Percentiles rank a stretch among this genome's conserved stretches.
Conservation (phyloP, 2,797 vertebrate genomes). For the Girardinus metallicus region DNA sequence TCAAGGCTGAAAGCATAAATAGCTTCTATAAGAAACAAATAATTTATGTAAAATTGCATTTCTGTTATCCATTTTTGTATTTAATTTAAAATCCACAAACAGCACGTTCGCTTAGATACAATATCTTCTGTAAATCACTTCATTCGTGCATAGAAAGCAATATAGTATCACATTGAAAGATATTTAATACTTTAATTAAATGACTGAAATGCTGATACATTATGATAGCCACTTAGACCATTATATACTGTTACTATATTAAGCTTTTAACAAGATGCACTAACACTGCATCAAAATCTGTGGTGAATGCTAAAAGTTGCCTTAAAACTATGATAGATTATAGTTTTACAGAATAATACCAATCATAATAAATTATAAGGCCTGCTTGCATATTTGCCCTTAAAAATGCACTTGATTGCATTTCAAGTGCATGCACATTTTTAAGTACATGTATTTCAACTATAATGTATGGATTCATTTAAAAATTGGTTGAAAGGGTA, state of each 20-base stretch:
- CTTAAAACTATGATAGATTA: not conserved
- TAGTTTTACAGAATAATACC: not conserved
- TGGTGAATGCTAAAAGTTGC: not conserved
- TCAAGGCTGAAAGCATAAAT: constrained; percentile 20
- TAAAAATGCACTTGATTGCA: not conserved
- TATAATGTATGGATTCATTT: not conserved
- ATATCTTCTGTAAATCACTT: constrained; percentile 27
- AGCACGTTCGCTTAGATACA: constrained; percentile 14
- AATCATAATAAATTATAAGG: not conserved
- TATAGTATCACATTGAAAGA: constrained; percentile 30
- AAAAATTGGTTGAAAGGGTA: not conserved
- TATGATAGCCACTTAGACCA: constrained; percentile 17
- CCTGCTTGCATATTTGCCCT: not conserved
- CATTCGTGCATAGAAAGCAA: constrained; percentile 35
- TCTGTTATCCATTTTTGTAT: constrained; percentile 27
- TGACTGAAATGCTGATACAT: constrained; percentile 41
- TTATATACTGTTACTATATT: constrained; percentile 20
- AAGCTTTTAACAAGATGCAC: constrained; percentile 16
- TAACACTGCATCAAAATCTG: not conserved
- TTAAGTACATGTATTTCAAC: not conserved
- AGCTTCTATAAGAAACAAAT: constrained; percentile 17
- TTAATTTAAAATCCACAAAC: constrained; percentile 34
- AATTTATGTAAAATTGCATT: constrained; percentile 16
- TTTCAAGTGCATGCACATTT: not conserved
- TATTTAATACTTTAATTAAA: constrained; percentile 54